Percentiles rank a stretch among this genome's conserved stretches.
These are phyloP conservation scores for Tragelaphus imberbis DNA, from an alignment of 2,113 vertebrate species.

Conservation along the genomic window DNA sequence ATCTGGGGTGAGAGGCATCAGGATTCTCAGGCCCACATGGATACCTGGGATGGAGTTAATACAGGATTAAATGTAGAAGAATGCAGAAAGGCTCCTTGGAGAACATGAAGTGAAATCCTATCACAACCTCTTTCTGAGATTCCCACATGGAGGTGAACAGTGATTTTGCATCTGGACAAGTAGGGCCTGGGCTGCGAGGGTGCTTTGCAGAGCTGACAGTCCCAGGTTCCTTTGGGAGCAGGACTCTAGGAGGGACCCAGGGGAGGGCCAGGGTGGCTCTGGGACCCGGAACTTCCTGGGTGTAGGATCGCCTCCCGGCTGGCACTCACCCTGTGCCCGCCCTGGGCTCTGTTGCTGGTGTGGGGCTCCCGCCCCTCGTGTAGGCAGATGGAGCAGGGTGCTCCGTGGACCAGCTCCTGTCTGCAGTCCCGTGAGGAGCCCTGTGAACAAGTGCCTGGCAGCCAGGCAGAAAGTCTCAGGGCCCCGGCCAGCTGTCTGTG, in stretches of 20 bases:
- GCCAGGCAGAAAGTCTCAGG: neutral
- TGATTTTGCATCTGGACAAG: neutral
- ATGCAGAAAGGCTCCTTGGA: neutral
- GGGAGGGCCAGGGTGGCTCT: neutral
- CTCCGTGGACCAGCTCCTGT: rapidly evolving
- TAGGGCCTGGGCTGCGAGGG: neutral
- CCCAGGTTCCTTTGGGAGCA: no score
- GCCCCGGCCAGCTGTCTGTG: no score
- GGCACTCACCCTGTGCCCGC: neutral
- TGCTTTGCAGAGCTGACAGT: rapidly evolving
- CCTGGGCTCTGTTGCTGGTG: neutral
- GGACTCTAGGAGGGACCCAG: neutral
- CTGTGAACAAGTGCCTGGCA: neutral
- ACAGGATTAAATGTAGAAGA: neutral
- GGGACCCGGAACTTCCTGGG: rapidly evolving
- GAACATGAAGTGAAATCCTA: neutral
- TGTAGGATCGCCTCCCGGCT: rapidly evolving
- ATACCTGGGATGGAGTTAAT: neutral
- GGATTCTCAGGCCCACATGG: neutral
- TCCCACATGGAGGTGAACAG: neutral
- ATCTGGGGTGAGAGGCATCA: neutral
- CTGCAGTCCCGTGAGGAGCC: neutral
- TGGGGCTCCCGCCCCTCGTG: neutral
- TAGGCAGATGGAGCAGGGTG: neutral
- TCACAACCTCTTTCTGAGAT: neutral